Percentiles rank a stretch among this genome's conserved stretches.
Conservation (phyloP, 2,797 vertebrate genomes). For the Taenioides sp. region DNA sequence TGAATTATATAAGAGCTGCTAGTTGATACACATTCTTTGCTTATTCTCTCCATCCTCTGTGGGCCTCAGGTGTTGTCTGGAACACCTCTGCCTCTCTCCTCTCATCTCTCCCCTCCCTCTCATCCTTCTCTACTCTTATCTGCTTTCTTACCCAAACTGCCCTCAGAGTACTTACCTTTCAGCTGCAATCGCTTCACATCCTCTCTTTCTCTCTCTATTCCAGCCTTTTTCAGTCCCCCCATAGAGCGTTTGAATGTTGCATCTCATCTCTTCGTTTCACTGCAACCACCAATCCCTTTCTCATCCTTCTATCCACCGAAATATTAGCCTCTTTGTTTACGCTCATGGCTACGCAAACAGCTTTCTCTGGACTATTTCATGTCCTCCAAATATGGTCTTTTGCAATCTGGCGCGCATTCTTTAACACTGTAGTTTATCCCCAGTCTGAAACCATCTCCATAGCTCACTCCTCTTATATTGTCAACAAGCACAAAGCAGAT, state of each 20-base stretch:
- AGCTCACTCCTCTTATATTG: conserved; percentile 25
- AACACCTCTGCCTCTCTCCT: conserved; percentile 53
- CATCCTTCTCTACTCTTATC: conserved; percentile 49
- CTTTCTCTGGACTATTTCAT: conserved; percentile 9
- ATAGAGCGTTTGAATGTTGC: conserved; percentile 39
- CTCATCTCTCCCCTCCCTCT: conserved; percentile 47
- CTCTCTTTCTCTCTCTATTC: conserved; percentile 22
- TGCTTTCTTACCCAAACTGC: conserved; percentile 56
- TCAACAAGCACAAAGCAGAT: conserved; percentile 21
- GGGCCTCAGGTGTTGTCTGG: conserved; percentile 51
- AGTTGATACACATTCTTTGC: conserved; percentile 27
- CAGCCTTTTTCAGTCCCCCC: conserved; percentile 60
- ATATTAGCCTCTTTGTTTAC: conserved; percentile 41
- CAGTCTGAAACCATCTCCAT: background rate
- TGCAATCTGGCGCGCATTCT: conserved; percentile 8
- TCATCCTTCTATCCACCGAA: conserved; percentile 29
- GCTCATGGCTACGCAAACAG: conserved; percentile 48
- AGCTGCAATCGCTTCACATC: conserved; percentile 60
- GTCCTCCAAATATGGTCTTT: conserved; percentile 21
- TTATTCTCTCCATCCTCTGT: conserved; percentile 37
- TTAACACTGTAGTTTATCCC: conserved; percentile 12
- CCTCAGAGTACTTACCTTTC: conserved; percentile 62
- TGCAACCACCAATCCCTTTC: conserved; percentile 28
- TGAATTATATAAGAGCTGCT: conserved; percentile 22
- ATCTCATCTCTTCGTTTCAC: conserved; percentile 41